These are phyloP conservation scores for Egretta garzetta DNA, from an alignment of 2,113 vertebrate genomes.

Conservation along the genomic window DNA sequence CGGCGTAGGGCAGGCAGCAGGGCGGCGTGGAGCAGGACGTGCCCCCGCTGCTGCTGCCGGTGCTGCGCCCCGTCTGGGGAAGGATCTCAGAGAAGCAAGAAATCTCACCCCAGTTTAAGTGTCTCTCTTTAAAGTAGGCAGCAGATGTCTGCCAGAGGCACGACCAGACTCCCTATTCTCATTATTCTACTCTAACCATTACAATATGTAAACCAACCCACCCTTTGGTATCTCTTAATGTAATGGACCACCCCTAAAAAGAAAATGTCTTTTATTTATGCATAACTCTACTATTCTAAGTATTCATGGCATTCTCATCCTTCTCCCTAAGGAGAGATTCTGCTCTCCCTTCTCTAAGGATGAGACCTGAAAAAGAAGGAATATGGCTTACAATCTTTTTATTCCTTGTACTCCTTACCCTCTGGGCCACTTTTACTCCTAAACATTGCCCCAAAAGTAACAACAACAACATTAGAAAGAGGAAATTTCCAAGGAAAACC, in stretches of 20 bases:
- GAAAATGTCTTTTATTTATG: background rate
- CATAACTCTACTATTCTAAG: background rate
- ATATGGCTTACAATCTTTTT: background rate
- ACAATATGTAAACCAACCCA: background rate
- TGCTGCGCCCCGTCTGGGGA: rapidly evolving
- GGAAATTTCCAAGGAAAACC: background rate
- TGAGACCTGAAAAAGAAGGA: background rate
- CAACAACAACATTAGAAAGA: background rate
- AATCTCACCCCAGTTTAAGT: background rate
- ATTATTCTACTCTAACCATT: background rate
- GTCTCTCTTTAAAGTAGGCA: background rate
- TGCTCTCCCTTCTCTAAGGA: background rate
- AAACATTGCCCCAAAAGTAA: background rate
- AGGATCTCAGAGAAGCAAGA: background rate
- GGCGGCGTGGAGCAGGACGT: background rate
- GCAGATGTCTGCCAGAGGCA: background rate
- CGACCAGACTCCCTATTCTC: rapidly evolving
- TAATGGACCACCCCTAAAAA: background rate
- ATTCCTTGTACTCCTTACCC: background rate
- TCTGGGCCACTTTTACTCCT: background rate
- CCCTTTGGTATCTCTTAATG: background rate
- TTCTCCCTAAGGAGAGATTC: background rate
- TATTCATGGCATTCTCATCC: background rate
- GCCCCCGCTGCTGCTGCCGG: background rate
- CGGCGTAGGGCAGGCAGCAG: background rate